Percentiles rank a stretch among this genome's conserved stretches.
phyloP scores from a whole-genome alignment of 2,113 vertebrate genomes.

The Osmerus mordax region DNA sequence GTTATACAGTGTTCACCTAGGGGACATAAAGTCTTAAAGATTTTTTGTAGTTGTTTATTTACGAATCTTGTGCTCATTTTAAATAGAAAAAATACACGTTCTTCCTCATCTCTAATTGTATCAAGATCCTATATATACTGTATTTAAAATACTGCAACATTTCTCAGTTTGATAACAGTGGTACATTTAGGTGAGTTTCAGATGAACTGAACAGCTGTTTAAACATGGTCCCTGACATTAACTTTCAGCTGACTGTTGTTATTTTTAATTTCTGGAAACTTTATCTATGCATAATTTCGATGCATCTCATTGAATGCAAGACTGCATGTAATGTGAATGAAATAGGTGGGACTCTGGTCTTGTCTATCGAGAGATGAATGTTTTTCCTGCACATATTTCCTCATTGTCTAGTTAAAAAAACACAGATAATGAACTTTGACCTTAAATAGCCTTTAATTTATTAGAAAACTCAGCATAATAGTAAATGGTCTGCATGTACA shows the following conservation, averaged over 20 bases:
- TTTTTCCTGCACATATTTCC: slow-evolving; percentile 18
- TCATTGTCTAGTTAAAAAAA: slow-evolving; percentile 35
- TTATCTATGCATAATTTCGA: background rate
- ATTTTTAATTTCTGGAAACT: background rate
- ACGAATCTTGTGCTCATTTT: no score
- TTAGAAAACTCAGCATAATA: slow-evolving; percentile 36
- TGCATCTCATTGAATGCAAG: background rate
- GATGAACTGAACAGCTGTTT: background rate
- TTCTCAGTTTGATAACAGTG: no score
- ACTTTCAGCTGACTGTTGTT: background rate
- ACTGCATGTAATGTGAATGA: slow-evolving; percentile 13
- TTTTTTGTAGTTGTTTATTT: slow-evolving; percentile 14
- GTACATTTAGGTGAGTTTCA: no score
- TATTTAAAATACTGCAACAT: no score
- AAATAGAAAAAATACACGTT: no score
- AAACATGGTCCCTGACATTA: background rate
- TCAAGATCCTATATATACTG: no score
- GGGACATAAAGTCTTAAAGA: slow-evolving; percentile 49
- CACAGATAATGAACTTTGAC: slow-evolving; percentile 13
- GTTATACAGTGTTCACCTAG: background rate
- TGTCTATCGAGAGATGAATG: slow-evolving; percentile 36
- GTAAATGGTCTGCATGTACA: slow-evolving; percentile 36
- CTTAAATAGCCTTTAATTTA: slow-evolving; percentile 43
- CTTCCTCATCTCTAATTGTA: no score
- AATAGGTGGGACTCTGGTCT: slow-evolving; percentile 16